These are phyloP conservation scores for Apteryx mantelli DNA, from an alignment of 2,113 vertebrate genomes.

Conservation along the genomic window DNA sequence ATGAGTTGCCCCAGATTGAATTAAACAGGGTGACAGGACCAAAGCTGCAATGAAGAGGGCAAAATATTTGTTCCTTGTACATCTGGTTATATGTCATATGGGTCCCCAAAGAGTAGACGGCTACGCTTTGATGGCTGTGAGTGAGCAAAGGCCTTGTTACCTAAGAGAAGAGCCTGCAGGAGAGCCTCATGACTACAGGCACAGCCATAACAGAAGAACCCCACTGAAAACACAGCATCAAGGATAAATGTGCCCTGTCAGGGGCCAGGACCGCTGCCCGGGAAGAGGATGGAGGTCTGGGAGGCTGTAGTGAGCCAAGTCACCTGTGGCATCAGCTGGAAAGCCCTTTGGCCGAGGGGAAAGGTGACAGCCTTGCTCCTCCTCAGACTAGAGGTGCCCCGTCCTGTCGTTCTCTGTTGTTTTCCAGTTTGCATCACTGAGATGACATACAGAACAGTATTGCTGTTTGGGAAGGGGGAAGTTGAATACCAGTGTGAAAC, in stretches of 20 bases:
- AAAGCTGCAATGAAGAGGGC: not conserved
- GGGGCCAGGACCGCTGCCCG: not conserved
- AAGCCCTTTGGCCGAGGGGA: not conserved
- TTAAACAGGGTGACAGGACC: not conserved
- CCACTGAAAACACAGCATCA: not conserved
- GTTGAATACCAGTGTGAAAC: not conserved
- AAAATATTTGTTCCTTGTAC: not conserved
- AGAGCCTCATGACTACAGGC: not conserved
- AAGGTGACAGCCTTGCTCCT: not conserved
- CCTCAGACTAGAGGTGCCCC: not conserved
- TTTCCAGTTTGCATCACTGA: not conserved
- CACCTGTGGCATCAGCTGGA: not conserved
- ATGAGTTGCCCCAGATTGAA: not conserved
- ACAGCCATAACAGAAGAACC: not conserved
- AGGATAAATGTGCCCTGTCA: not conserved
- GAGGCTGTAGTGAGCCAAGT: not conserved
- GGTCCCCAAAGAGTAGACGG: not conserved
- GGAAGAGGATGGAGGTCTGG: not conserved
- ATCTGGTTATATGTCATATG: not conserved
- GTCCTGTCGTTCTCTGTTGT: accelerated
- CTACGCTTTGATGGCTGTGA: not conserved
- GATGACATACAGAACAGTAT: not conserved
- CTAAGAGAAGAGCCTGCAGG: not conserved
- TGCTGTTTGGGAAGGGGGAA: not conserved
- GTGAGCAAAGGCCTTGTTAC: not conserved